Evolutionary conservation across 2,113 vertebrate genomes (phyloP).

Genomic region (Xenopus borealis): DNA sequence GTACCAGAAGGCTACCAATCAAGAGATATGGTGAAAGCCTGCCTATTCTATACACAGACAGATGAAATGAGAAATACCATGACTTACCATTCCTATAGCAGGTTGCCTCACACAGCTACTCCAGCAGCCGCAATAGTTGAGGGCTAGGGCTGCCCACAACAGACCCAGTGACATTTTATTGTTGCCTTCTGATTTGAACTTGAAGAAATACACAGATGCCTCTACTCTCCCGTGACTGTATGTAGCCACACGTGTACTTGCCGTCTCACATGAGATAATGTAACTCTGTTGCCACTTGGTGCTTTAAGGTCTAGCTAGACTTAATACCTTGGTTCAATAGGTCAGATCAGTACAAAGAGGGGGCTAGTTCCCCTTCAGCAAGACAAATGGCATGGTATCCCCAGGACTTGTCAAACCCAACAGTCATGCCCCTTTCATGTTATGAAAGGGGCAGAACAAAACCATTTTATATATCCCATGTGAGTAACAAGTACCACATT

Average conservation of each 20-base stretch:
- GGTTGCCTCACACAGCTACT: conserved; percentile 23
- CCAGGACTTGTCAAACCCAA: conserved; percentile 62
- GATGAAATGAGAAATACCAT: neutral
- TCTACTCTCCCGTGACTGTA: conserved; percentile 65
- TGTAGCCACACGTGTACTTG: conserved; percentile 79
- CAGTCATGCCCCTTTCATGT: too few species aligned
- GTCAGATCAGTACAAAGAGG: conserved; percentile 72
- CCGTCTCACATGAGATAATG: conserved; percentile 67
- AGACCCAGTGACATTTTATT: conserved; percentile 44
- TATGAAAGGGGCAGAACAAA: neutral
- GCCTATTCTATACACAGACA: neutral
- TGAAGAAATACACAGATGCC: conserved; percentile 68
- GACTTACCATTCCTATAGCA: conserved; percentile 15
- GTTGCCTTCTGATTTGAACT: conserved; percentile 47
- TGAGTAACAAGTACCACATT: too few species aligned
- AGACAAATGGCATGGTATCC: conserved; percentile 74
- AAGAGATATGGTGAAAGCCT: too few species aligned
- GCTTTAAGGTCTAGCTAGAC: conserved; percentile 37
- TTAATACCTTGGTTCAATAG: conserved; percentile 49
- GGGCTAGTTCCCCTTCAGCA: conserved; percentile 80
- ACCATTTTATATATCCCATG: too few species aligned
- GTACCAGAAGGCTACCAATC: too few species aligned
- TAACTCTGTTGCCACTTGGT: conserved; percentile 73
- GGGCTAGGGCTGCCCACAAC: conserved; percentile 50
- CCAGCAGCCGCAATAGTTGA: conserved; percentile 58